A percentile compares a stretch with the other conserved stretches of the same genome.
Evolutionary conservation across 1,140 invertebrate species (phyloP).

Genomic region (Listronotus bonariensis): DNA sequence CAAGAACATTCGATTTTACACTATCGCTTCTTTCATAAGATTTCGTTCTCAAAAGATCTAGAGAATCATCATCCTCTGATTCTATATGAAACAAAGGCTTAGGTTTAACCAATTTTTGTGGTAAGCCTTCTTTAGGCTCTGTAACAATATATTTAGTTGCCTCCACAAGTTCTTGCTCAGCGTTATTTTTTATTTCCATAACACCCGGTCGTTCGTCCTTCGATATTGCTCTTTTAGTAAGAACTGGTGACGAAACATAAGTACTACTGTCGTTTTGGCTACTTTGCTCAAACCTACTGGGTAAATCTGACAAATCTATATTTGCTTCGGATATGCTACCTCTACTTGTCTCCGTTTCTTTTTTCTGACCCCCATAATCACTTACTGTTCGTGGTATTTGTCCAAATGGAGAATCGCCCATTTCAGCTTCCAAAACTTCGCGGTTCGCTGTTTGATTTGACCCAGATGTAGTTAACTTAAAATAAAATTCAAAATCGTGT

Average conservation of each 20-base stretch:
- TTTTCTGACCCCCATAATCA: slow-evolving; percentile 34
- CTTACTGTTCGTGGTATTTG: slow-evolving; percentile 39
- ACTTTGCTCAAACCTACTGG: slow-evolving; percentile 14
- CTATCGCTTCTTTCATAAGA: slow-evolving; percentile 43
- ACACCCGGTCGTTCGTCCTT: slow-evolving; percentile 41
- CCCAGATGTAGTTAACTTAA: slow-evolving; percentile 16
- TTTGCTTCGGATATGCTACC: slow-evolving; percentile 41
- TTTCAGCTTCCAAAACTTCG: slow-evolving; percentile 34
- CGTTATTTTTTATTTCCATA: slow-evolving; percentile 36
- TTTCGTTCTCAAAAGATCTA: slow-evolving; percentile 10
- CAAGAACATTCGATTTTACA: slow-evolving; percentile 47
- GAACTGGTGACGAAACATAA: slow-evolving; percentile 45
- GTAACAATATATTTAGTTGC: slow-evolving; percentile 41
- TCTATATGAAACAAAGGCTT: slow-evolving; percentile 54
- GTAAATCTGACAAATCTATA: slow-evolving; percentile 43
- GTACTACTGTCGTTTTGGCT: slow-evolving; percentile 3
- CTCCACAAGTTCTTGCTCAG: slow-evolving; percentile 24
- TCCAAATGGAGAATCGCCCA: background rate
- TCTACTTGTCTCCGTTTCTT: slow-evolving; percentile 6
- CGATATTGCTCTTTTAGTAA: slow-evolving; percentile 36
- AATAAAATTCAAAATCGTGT: no score
- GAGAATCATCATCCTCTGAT: slow-evolving; percentile 52
- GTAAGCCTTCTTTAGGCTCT: slow-evolving; percentile 39
- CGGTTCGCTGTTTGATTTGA: slow-evolving; percentile 34
- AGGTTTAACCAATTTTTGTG: slow-evolving; percentile 23